phyloP scores from a whole-genome alignment of 2,888 invertebrate genomes.

The Romanomermis culicivorax region DNA sequence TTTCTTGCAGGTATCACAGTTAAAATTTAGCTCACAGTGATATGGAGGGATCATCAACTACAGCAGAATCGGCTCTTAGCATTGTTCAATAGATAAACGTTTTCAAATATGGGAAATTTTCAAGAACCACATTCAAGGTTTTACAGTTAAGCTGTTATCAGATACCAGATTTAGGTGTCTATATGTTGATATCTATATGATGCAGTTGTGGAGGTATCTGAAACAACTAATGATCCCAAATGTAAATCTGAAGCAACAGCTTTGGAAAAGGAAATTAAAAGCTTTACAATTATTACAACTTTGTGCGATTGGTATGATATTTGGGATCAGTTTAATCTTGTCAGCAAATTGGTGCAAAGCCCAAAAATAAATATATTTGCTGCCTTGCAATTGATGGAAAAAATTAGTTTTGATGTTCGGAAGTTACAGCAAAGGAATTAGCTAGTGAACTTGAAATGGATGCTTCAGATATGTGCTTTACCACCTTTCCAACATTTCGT shows the following conservation, averaged over 20 bases:
- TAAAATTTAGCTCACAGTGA: neutral
- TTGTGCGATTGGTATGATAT: neutral
- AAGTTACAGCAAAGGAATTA: neutral
- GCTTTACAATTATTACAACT: neutral
- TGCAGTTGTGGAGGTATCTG: neutral
- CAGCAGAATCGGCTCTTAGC: neutral
- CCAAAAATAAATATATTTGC: neutral
- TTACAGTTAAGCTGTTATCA: neutral
- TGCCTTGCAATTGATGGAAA: neutral
- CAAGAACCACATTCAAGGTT: neutral
- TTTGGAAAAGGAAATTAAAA: neutral
- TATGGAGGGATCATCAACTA: neutral
- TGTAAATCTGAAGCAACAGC: neutral
- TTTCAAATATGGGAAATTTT: neutral
- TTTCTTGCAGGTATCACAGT: neutral
- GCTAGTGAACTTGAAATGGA: slow-evolving; percentile 1
- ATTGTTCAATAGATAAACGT: neutral
- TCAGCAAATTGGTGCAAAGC: slow-evolving; percentile 1
- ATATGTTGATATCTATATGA: neutral
- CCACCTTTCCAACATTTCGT: neutral
- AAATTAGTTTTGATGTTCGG: neutral
- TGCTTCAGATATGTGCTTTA: neutral
- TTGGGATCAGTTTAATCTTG: neutral
- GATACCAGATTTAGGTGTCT: neutral
- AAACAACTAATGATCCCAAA: neutral